A percentile compares a stretch with the other conserved stretches of the same genome.
These are phyloP conservation scores for Chlorops oryzae DNA, from an alignment of 1,140 invertebrate species.

Conservation along the genomic window DNA sequence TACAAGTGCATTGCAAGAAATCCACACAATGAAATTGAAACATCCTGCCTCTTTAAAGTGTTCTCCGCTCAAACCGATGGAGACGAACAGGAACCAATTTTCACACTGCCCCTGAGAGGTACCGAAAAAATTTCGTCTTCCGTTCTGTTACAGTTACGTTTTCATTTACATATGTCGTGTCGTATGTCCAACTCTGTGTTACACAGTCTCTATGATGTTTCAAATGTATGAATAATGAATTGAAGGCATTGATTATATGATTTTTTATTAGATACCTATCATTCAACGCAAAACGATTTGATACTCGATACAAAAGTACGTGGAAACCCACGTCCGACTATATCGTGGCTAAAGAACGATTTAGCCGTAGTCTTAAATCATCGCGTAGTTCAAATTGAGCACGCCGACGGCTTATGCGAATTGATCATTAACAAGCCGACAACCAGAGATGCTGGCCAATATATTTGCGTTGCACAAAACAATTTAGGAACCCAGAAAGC, in stretches of 20 bases:
- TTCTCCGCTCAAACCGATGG: constrained; percentile 41
- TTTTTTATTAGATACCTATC: constrained; percentile 56
- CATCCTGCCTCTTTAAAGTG: constrained; percentile 46
- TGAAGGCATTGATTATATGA: not conserved
- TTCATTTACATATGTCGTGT: not conserved
- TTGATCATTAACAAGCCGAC: constrained; percentile 63
- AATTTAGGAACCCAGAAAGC: constrained; percentile 41
- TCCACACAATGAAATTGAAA: constrained; percentile 43
- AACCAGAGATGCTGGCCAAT: constrained; percentile 57
- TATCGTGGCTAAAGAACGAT: constrained; percentile 74
- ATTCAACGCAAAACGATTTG: constrained; percentile 63
- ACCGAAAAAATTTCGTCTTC: constrained; percentile 16
- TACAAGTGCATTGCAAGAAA: constrained; percentile 46
- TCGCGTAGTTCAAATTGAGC: constrained; percentile 60
- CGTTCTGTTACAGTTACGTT: not conserved
- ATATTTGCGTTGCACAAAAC: constrained; percentile 70
- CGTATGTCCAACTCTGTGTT: not conserved
- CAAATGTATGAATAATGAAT: not conserved
- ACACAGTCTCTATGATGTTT: too few relatives aligned
- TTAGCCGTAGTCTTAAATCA: constrained; percentile 52
- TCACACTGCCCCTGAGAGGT: constrained; percentile 45
- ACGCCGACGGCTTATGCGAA: constrained; percentile 67
- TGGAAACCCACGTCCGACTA: constrained; percentile 64
- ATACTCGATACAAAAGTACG: constrained; percentile 70
- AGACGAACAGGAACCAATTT: constrained; percentile 45